These are phyloP conservation scores for Anagrus nilaparvatae DNA, from an alignment of 1,140 invertebrate genomes.

Conservation along the genomic window DNA sequence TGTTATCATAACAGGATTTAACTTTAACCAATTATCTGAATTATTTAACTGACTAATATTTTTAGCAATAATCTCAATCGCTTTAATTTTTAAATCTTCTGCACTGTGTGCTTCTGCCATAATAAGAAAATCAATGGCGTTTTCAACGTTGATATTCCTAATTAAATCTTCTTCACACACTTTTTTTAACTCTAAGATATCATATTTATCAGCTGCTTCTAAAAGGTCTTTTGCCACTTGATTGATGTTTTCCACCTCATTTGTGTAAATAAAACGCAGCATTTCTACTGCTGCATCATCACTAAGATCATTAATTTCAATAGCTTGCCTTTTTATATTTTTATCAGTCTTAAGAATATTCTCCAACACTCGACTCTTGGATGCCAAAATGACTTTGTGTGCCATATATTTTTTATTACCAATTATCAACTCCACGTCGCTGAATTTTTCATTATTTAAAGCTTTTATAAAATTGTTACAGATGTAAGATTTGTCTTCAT, in stretches of 20 bases:
- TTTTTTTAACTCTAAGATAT: background rate
- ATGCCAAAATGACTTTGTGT: slow-evolving; percentile 1
- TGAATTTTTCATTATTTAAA: too few species aligned
- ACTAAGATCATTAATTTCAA: slow-evolving; percentile 2
- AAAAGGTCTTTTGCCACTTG: background rate
- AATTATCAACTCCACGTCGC: too few species aligned
- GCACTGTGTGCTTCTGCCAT: too few species aligned
- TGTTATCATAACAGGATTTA: too few species aligned
- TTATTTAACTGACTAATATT: too few species aligned
- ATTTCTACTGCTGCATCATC: background rate
- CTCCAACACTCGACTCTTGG: background rate
- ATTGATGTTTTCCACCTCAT: background rate
- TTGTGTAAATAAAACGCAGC: slow-evolving; percentile 1
- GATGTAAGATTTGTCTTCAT: background rate
- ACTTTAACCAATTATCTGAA: too few species aligned
- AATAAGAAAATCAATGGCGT: background rate
- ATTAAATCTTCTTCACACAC: background rate
- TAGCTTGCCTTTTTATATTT: background rate
- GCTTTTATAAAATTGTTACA: background rate
- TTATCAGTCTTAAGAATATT: background rate
- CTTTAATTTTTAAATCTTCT: too few species aligned
- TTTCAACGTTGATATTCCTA: background rate
- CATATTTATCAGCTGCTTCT: background rate
- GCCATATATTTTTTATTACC: too few species aligned
- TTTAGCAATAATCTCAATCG: too few species aligned